These are phyloP conservation scores for Fragum sueziense DNA, from an alignment of 2,888 invertebrate genomes.

Conservation along the genomic window DNA sequence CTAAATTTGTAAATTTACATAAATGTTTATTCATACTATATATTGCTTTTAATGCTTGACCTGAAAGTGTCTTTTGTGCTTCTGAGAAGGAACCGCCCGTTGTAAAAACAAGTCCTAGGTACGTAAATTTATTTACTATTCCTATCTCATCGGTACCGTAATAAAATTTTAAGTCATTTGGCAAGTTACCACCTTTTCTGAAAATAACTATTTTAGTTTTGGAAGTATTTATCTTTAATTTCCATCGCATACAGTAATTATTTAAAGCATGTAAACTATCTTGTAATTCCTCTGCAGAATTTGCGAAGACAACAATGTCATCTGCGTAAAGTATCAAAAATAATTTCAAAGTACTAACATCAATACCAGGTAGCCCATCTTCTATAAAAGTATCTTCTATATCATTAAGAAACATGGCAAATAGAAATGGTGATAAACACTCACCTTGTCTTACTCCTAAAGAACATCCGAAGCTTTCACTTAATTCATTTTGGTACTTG, in stretches of 20 bases:
- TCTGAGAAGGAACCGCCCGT: too few species aligned
- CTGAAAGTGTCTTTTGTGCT: too few species aligned
- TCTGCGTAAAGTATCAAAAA: slow-evolving; percentile 17
- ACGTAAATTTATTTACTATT: too few species aligned
- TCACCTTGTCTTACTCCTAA: slow-evolving; percentile 24
- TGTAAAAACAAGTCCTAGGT: too few species aligned
- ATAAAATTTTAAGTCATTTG: too few species aligned
- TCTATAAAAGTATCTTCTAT: slow-evolving; percentile 6
- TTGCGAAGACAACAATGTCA: slow-evolving; percentile 19
- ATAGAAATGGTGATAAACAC: slow-evolving; percentile 17
- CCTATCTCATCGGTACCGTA: too few species aligned
- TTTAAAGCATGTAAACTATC: background rate
- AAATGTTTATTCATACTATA: too few species aligned
- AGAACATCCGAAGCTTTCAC: slow-evolving; percentile 10
- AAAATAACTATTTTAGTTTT: slow-evolving; percentile 18
- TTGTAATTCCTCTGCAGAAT: background rate
- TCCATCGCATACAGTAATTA: slow-evolving; percentile 1
- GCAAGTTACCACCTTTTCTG: background rate
- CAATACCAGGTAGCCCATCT: background rate
- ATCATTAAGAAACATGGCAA: slow-evolving; percentile 20
- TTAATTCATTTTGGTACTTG: slow-evolving; percentile 8
- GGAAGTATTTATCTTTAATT: background rate
- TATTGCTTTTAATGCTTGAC: too few species aligned
- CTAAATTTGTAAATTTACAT: too few species aligned
- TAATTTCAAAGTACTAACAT: background rate